phyloP scores from a whole-genome alignment of 2,888 invertebrate genomes.

The Ophion costatus region DNA sequence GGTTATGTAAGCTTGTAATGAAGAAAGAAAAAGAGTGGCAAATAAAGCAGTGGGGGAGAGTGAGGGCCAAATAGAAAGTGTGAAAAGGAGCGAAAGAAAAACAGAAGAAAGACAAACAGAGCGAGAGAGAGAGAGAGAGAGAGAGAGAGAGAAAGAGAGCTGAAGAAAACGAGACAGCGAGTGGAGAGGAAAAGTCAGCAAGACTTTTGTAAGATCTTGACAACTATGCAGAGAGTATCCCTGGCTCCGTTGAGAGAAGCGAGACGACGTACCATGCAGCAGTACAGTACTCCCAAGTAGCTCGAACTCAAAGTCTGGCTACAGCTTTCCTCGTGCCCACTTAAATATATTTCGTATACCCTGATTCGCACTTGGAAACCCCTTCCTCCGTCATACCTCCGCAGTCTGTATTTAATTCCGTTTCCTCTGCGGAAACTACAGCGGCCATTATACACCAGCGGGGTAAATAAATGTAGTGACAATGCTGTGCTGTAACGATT shows the following conservation, averaged over 20 bases:
- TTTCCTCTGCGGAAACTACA: constrained; percentile 14
- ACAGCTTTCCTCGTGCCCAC: constrained; percentile 37
- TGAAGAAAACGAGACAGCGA: not conserved
- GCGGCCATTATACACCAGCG: constrained; percentile 1
- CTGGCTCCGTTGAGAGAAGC: constrained; percentile 25
- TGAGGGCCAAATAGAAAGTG: not conserved
- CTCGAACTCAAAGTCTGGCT: constrained; percentile 11
- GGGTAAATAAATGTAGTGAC: constrained; percentile 12
- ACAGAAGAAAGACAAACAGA: not conserved
- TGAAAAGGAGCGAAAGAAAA: not conserved
- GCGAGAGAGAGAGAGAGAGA: not conserved
- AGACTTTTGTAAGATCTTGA: constrained; percentile 30
- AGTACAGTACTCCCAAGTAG: constrained; percentile 34
- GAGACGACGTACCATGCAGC: constrained; percentile 19
- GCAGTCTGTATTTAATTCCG: constrained; percentile 23
- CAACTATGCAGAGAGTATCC: constrained; percentile 20
- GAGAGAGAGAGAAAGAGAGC: constrained; percentile 1
- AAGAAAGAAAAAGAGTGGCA: not conserved
- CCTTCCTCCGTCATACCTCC: not conserved
- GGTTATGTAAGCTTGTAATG: no score
- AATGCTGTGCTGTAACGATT: not conserved
- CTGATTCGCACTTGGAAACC: constrained; percentile 40
- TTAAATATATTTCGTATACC: constrained; percentile 41
- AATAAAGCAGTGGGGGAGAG: not conserved
- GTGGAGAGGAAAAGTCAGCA: constrained; percentile 1